Conservation (phyloP, 2,797 vertebrate species). For the Chanos chanos region DNA sequence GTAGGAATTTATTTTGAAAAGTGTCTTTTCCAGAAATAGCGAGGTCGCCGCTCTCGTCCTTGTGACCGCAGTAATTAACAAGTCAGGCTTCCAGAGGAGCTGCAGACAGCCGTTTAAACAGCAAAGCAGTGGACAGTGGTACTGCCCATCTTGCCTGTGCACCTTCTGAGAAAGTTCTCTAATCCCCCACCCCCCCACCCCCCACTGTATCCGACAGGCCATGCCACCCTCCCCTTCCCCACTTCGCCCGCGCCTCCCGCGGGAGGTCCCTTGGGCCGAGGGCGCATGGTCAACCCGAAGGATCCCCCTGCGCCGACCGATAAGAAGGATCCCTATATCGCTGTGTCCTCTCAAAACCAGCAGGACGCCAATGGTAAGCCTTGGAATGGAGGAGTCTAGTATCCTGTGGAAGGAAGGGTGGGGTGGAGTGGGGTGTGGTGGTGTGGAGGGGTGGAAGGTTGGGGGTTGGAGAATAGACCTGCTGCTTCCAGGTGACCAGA, state of each 20-base stretch:
- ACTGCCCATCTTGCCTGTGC: too few species aligned
- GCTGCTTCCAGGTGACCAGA: slow-evolving; percentile 87
- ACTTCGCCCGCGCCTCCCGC: slow-evolving; percentile 78
- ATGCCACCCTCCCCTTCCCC: slow-evolving; percentile 85
- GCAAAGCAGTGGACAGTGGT: too few species aligned
- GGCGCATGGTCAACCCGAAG: slow-evolving; percentile 87
- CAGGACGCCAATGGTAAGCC: slow-evolving; percentile 98
- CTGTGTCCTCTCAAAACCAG: slow-evolving; percentile 93
- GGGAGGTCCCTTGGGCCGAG: slow-evolving; percentile 83
- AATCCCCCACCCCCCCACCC: too few species aligned
- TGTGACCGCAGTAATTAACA: too few species aligned
- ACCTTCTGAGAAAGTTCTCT: too few species aligned
- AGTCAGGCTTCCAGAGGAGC: background rate
- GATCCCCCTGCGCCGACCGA: slow-evolving; percentile 82
- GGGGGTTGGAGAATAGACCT: slow-evolving; percentile 74
- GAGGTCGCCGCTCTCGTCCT: slow-evolving; percentile 20
- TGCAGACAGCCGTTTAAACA: background rate
- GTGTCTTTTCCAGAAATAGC: slow-evolving; percentile 10
- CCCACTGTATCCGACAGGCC: slow-evolving; percentile 91
- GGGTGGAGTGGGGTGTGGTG: too few species aligned
- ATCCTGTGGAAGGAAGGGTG: slow-evolving; percentile 69
- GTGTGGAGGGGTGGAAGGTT: slow-evolving; percentile 66
- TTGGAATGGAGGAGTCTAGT: slow-evolving; percentile 81
- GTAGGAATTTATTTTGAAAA: slow-evolving; percentile 1
- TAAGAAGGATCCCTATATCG: slow-evolving; percentile 91